phyloP scores from a whole-genome alignment of 2,888 invertebrate species.

The Panzeria rudis region DNA sequence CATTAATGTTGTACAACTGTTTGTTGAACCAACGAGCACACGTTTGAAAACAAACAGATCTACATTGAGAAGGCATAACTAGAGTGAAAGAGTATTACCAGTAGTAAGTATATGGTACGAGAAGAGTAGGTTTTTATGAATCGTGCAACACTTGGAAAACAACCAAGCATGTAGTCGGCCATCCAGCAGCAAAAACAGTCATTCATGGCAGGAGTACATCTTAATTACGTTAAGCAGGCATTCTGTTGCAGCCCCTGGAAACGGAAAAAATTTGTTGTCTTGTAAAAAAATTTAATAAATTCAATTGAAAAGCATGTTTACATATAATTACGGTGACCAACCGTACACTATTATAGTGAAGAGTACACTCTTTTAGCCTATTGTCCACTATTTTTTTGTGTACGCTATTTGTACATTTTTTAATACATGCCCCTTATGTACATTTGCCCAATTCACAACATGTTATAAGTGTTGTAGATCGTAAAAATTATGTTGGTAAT shows the following conservation, averaged over 20 bases:
- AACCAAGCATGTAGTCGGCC: slow-evolving; percentile 32
- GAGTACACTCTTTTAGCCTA: too few relatives aligned
- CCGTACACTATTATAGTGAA: too few relatives aligned
- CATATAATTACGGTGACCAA: too few relatives aligned
- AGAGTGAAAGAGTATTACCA: not conserved
- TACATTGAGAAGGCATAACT: slow-evolving; percentile 18
- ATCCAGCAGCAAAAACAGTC: slow-evolving; percentile 25
- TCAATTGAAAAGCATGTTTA: too few relatives aligned
- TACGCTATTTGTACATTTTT: too few relatives aligned
- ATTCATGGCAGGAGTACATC: slow-evolving; percentile 31
- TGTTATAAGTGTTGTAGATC: too few relatives aligned
- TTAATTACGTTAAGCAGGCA: slow-evolving; percentile 65
- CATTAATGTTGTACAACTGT: slow-evolving; percentile 59
- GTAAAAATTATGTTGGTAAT: too few relatives aligned
- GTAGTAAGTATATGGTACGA: not conserved
- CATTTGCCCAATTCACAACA: too few relatives aligned
- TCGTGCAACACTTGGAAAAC: slow-evolving; percentile 64
- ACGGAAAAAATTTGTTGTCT: not conserved
- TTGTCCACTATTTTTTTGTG: too few relatives aligned
- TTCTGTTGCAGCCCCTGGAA: slow-evolving; percentile 2
- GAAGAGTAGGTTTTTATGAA: slow-evolving; percentile 60
- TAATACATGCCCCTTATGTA: too few relatives aligned
- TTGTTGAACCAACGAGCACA: slow-evolving; percentile 2
- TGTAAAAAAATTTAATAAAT: not conserved
- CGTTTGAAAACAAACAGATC: slow-evolving; percentile 19